phyloP scores from a whole-genome alignment of 92 coral and sea anemone species.

The Blastomussa wellsi region DNA sequence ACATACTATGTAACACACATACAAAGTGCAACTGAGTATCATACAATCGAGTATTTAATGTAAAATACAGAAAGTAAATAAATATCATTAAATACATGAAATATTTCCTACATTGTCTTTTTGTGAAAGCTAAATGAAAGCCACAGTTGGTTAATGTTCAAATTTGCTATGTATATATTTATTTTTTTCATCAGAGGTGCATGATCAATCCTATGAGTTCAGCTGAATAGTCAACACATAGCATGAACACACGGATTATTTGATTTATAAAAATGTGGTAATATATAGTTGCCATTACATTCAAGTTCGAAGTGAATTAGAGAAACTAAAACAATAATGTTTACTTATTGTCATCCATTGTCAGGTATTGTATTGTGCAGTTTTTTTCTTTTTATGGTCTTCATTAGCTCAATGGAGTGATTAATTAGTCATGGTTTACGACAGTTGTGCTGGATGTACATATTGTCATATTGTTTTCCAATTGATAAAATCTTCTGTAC shows the following conservation, averaged over 20 bases:
- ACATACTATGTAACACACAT: conserved; percentile 35
- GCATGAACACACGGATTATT: conserved; percentile 35
- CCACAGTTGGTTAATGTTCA: background rate
- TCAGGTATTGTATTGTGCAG: conserved; percentile 42
- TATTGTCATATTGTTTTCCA: conserved; percentile 39
- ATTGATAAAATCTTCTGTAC: conserved; percentile 31
- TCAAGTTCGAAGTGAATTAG: conserved; percentile 9
- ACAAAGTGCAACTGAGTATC: conserved; percentile 46
- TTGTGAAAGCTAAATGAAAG: conserved; percentile 41
- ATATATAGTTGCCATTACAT: conserved; percentile 44
- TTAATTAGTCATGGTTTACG: conserved; percentile 29
- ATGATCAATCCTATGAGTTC: conserved; percentile 45
- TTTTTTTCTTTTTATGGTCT: conserved; percentile 40
- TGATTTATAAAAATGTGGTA: conserved; percentile 35
- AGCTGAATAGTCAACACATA: conserved; percentile 35
- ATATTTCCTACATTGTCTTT: conserved; percentile 27
- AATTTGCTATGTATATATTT: background rate
- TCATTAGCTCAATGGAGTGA: conserved; percentile 32
- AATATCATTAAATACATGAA: conserved; percentile 30
- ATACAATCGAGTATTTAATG: conserved; percentile 47
- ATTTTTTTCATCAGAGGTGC: conserved; percentile 40
- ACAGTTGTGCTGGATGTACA: conserved; percentile 47
- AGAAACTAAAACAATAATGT: conserved; percentile 46
- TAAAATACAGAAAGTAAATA: conserved; percentile 40
- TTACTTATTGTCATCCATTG: conserved; percentile 42